Percentiles rank a stretch among this genome's conserved stretches.
These are phyloP conservation scores for Peromyscus leucopus DNA, from an alignment of 2,113 vertebrate species.

Conservation along the genomic window DNA sequence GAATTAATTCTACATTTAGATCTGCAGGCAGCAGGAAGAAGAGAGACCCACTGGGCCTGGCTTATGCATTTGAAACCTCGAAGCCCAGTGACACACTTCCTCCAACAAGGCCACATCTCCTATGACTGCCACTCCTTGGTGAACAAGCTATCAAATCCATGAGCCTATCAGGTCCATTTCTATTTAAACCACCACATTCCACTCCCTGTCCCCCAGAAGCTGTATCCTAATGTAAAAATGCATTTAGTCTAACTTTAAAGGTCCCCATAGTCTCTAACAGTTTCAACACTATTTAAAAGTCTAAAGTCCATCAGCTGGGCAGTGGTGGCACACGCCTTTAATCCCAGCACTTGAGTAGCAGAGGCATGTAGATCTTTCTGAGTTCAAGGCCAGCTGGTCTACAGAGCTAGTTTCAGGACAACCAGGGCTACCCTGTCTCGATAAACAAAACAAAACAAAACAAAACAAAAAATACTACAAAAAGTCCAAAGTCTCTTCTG, in stretches of 20 bases:
- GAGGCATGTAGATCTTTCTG: too few relatives aligned
- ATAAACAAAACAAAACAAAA: too few relatives aligned
- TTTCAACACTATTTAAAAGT: background rate
- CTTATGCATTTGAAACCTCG: background rate
- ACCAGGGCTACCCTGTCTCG: too few relatives aligned
- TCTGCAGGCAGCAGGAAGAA: background rate
- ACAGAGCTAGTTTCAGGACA: too few relatives aligned
- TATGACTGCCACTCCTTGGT: background rate
- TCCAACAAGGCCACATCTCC: background rate
- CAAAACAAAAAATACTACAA: too few relatives aligned
- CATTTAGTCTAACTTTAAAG: background rate
- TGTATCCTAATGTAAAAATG: background rate
- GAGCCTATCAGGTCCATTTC: background rate
- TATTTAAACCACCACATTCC: background rate
- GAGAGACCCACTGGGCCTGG: background rate
- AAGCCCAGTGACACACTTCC: background rate
- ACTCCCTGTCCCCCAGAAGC: background rate
- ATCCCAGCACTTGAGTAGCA: too few relatives aligned
- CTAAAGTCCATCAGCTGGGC: background rate
- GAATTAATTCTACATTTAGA: background rate
- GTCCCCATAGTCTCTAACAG: background rate
- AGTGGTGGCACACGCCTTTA: too few relatives aligned
- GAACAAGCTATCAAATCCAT: background rate
- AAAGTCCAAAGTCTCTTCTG: background rate
- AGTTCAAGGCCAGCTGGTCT: too few relatives aligned